Conservation (phyloP, 2,797 vertebrate species). For the Anguilla obscura region DNA sequence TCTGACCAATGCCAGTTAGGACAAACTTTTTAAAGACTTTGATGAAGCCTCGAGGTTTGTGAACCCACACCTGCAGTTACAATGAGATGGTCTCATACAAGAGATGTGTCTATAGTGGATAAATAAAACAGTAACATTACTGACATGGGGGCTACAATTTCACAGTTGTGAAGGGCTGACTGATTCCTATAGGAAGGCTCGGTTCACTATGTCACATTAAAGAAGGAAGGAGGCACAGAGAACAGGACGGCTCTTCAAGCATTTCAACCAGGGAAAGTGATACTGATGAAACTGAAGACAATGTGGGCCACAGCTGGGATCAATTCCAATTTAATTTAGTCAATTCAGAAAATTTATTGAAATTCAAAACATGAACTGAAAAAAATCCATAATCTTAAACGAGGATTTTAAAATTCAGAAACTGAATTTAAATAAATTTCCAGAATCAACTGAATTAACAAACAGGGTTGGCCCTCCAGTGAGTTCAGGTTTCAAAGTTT, state of each 20-base stretch:
- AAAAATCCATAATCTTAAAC: no score
- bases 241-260: background rate
- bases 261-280: background rate
- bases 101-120: background rate
- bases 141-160: background rate
- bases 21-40: background rate
- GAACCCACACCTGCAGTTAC: background rate
- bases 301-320: background rate
- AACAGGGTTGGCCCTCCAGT: background rate
- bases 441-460: no score
- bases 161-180: background rate
- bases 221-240: background rate
- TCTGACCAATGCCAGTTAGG: background rate
- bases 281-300: background rate
- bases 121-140: background rate
- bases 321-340: no score
- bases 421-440: no score
- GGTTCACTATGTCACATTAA: background rate
- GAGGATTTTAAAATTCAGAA: no score
- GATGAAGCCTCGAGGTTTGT: background rate
- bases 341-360: no score
- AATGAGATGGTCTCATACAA: background rate
- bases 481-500: background rate
- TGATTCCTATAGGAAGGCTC: background rate
- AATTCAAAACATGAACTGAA: no score